Conservation (phyloP, 2,113 vertebrate species). For the Cepphus grylle region DNA sequence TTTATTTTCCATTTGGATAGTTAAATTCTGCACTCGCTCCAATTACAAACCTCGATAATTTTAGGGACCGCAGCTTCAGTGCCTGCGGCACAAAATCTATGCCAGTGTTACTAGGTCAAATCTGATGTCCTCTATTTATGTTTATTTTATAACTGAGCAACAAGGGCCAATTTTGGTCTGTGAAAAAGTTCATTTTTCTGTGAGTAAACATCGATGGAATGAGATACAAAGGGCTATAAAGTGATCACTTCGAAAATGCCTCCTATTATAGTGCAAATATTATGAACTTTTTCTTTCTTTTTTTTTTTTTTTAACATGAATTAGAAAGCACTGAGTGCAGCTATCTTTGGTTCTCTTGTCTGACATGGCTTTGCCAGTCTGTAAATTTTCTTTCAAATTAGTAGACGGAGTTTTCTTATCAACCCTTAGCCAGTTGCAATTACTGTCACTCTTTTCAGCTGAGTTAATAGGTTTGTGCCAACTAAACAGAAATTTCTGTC, state of each 20-base stretch:
- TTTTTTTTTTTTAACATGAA: neutral
- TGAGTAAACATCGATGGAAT: neutral
- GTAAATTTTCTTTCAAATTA: constrained; percentile 41
- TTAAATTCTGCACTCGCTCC: neutral
- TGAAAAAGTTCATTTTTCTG: neutral
- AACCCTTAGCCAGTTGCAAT: constrained; percentile 27
- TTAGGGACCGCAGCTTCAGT: neutral
- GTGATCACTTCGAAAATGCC: neutral
- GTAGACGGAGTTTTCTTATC: constrained; percentile 5
- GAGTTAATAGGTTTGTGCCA: constrained; percentile 28
- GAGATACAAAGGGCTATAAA: neutral
- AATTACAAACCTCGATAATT: neutral
- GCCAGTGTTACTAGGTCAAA: neutral
- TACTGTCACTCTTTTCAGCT: constrained; percentile 11
- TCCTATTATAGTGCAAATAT: neutral
- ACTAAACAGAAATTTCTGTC: constrained; percentile 7
- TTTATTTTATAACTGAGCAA: neutral
- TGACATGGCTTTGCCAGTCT: neutral
- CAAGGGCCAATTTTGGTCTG: neutral
- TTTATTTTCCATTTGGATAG: neutral
- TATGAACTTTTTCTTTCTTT: neutral
- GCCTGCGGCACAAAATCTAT: neutral
- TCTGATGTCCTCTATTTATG: neutral
- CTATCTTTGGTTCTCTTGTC: neutral
- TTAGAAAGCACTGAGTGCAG: neutral